Base-by-base conservation (phyloP, 30 jellyfish, hydroid and myxozoan species). In the Aurelia aurita complex sp. Pacific region DNA sequence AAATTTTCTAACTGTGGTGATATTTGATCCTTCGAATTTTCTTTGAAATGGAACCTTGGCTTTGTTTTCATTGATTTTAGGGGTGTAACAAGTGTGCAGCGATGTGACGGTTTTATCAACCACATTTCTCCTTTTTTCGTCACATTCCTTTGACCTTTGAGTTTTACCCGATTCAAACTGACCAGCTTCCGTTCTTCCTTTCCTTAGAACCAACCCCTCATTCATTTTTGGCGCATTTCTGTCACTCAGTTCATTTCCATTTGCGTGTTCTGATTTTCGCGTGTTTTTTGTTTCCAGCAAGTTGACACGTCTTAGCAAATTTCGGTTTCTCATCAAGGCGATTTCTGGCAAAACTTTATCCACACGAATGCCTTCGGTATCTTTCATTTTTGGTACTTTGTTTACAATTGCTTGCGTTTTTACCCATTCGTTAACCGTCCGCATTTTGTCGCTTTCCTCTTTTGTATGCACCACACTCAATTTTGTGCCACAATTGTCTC, bases 401-500 rank as follows among this genome's bases (percentile, higher is more conserved):
- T 77, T 77, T 32, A 77, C 46, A 17, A 16, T 10, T 10, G 78
- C 29, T 64, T 77, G 88, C 52, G 64, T 61, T 64, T 77, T 35
- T 33, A 77, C 78, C 88, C 88, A 77, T 18, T 63, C 52, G 51
- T 76, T 19, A 7, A 77, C 88, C 29, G 77, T 23, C 18, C 65
- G 42, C 78, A 77, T 61, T 62, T 77, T 77, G 16, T 62, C 79
- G 1, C 4, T 29, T 13, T 63, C 65, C 32, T 43, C 78, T 32
- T 7, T 33, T 40, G 23, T 64, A 13, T 46, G 57, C 57, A 46
- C 57, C 15, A 14, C 57, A 46, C 57, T 46, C 57, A 14, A 46
- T 46, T 46, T 5, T 9, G 15, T 46, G 57, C 57, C 15, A 46
- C 14, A 6, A 61, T 61, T 61, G 36, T 17, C 36, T 11, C 36